phyloP scores from a whole-genome alignment of 2,797 vertebrate genomes.

The Malacoraja senta region DNA sequence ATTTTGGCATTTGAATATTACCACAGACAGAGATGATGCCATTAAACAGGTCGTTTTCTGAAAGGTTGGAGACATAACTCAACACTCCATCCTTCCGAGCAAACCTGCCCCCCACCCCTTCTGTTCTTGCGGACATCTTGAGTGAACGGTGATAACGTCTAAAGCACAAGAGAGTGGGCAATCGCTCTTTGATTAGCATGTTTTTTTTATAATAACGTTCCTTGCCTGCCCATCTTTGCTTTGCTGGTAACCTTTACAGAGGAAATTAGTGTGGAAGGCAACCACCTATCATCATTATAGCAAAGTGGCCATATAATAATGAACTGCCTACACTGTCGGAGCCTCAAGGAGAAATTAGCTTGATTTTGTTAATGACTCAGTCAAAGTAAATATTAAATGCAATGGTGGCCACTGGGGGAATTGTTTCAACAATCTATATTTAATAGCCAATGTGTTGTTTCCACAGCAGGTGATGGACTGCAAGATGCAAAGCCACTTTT shows the following conservation, averaged over 20 bases:
- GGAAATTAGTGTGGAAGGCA: neutral
- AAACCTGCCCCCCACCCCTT: no score
- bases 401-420: neutral
- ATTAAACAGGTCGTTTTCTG: neutral
- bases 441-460: neutral
- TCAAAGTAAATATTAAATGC: neutral
- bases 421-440: conserved; percentile 10
- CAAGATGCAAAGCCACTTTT: neutral
- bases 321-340: no score
- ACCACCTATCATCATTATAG: neutral
- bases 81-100: neutral
- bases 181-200: neutral
- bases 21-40: neutral
- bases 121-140: neutral
- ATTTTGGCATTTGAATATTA: no score
- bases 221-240: neutral
- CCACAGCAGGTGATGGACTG: neutral
- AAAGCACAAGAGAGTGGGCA: neutral
- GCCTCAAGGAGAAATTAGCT: neutral
- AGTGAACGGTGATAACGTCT: neutral
- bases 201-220: neutral
- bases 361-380: neutral
- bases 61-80: neutral
- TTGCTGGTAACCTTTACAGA: neutral
- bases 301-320: neutral